Percentiles rank a stretch among this genome's conserved stretches.
phyloP scores from a whole-genome alignment of 2,888 invertebrate genomes.

The Caenorhabditis macrosperma region DNA sequence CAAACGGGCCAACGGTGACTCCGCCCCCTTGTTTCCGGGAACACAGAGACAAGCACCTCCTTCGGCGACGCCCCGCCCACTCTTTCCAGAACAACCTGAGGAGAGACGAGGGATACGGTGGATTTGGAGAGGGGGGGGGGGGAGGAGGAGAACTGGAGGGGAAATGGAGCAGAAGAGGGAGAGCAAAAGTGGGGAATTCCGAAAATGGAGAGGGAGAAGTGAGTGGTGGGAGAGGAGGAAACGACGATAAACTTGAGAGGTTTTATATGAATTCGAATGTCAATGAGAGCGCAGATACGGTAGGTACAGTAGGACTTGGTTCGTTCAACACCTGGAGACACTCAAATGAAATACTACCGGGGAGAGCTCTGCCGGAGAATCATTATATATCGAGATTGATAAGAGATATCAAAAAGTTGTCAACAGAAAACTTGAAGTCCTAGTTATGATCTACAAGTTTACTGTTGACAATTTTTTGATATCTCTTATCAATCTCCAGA shows the following conservation, averaged over 20 bases:
- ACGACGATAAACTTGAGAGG: not conserved
- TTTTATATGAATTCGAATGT: not conserved
- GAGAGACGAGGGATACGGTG: constrained; percentile 30
- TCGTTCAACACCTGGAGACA: too few relatives aligned
- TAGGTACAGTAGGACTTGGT: too few relatives aligned
- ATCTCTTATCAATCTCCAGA: too few relatives aligned
- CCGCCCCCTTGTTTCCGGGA: constrained; percentile 17
- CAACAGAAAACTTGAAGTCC: too few relatives aligned
- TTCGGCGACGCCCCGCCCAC: constrained; percentile 33
- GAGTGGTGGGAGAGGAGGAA: not conserved
- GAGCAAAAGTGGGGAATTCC: not conserved
- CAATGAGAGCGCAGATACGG: too few relatives aligned
- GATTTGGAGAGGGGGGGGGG: not conserved
- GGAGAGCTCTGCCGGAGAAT: too few relatives aligned
- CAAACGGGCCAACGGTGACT: constrained; percentile 6
- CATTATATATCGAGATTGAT: too few relatives aligned
- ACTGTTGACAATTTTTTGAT: too few relatives aligned
- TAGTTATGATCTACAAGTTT: too few relatives aligned
- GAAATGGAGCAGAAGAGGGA: not conserved
- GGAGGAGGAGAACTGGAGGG: not conserved
- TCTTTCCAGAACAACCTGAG: constrained; percentile 35
- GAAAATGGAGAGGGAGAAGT: not conserved
- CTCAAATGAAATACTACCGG: too few relatives aligned
- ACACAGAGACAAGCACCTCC: too few relatives aligned
- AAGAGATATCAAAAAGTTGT: too few relatives aligned